Conservation (phyloP, 30 jellyfish, hydroid and myxozoan species). For the Turritopsis dohrnii region DNA sequence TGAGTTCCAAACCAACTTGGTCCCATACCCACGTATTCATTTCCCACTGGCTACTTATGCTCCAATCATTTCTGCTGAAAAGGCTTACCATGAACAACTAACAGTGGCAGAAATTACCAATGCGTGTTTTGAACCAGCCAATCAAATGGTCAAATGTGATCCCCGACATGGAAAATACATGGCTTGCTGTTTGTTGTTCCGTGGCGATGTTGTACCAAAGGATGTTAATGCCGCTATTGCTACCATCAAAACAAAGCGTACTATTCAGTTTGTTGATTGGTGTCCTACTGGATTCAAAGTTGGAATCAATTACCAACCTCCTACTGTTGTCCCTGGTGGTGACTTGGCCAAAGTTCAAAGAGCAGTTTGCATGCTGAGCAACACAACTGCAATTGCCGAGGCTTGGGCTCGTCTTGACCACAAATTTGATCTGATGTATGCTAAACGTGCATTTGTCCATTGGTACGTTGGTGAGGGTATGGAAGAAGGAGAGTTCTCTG, state of each 20-base stretch:
- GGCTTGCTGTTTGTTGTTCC: slow-evolving; percentile 88
- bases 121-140: slow-evolving; percentile 90
- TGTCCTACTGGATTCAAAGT: slow-evolving; percentile 94
- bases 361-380: slow-evolving; percentile 93
- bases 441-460: slow-evolving; percentile 91
- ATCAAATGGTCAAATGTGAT: slow-evolving; percentile 87
- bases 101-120: slow-evolving; percentile 86
- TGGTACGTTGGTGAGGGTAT: slow-evolving; percentile 97
- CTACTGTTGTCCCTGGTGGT: slow-evolving; percentile 95
- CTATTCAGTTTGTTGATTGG: slow-evolving; percentile 90
- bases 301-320: slow-evolving; percentile 81
- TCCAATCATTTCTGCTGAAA: slow-evolving; percentile 80
- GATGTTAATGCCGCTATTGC: slow-evolving; percentile 92
- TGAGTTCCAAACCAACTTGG: slow-evolving; percentile 86
- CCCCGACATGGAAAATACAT: slow-evolving; percentile 94
- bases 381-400: slow-evolving; percentile 91
- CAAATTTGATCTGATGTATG: slow-evolving; percentile 83
- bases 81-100: slow-evolving; percentile 90
- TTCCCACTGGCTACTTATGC: slow-evolving; percentile 93
- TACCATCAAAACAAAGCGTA: slow-evolving; percentile 79
- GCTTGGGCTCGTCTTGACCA: slow-evolving; percentile 97
- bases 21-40: slow-evolving; percentile 93
- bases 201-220: slow-evolving; percentile 94
- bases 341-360: slow-evolving; percentile 92
- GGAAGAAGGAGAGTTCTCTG: slow-evolving; percentile 98